A percentile compares a stretch with the other conserved stretches of the same genome.
These are phyloP conservation scores for Palaemon carinicauda DNA, from an alignment of 1,140 invertebrate species.

Conservation along the genomic window DNA sequence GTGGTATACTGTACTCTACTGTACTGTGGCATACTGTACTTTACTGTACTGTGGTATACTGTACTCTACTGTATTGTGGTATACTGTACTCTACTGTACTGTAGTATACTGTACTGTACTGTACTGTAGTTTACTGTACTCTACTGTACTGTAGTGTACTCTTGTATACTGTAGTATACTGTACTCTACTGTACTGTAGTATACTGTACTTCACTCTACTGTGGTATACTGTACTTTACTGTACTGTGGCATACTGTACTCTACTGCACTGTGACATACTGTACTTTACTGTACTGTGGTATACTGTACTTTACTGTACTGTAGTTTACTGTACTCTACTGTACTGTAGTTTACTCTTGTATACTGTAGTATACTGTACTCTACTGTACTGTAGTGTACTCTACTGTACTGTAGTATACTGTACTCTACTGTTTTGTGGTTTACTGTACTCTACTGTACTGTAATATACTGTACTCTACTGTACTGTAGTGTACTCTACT, in stretches of 20 bases:
- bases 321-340: no score
- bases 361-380: constrained; percentile 52
- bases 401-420: constrained; percentile 39
- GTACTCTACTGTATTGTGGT: constrained; percentile 56
- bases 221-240: no score
- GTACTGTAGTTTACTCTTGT: constrained; percentile 59
- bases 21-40: no score
- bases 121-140: no score
- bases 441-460: no score
- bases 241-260: no score
- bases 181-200: constrained; percentile 59
- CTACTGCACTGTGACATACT: no score
- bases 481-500: no score
- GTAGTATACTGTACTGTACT: constrained; percentile 60
- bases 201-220: constrained; percentile 56
- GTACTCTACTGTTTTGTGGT: constrained; percentile 41
- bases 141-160: constrained; percentile 52
- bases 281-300: no score
- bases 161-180: constrained; percentile 53
- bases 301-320: no score
- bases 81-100: constrained; percentile 59
- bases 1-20: no score
- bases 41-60: constrained; percentile 57
- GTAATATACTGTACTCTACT: no score
- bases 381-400: constrained; percentile 49